Percentiles rank a stretch among this genome's conserved stretches.
Conservation (phyloP, 2,888 invertebrate species). For the Polyommatus iphigenia region DNA sequence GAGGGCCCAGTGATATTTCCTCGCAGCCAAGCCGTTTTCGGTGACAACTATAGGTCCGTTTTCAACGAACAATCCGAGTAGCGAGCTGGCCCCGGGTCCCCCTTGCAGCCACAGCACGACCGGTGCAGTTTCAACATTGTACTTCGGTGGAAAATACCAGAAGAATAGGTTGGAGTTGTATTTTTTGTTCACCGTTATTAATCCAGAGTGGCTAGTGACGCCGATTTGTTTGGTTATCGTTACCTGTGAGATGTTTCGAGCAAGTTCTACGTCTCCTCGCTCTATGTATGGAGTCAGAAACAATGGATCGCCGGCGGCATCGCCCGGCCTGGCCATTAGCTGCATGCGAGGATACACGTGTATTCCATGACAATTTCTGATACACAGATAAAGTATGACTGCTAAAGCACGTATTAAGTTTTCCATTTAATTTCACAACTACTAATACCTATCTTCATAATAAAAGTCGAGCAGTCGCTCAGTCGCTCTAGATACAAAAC, state of each 20-base stretch:
- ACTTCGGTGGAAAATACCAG: conserved; percentile 83
- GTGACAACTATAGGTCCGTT: conserved; percentile 79
- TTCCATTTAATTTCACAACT: neutral
- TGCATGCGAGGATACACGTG: conserved; percentile 60
- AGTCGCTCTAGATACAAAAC: neutral
- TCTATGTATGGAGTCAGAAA: conserved; percentile 81
- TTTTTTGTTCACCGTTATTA: conserved; percentile 80
- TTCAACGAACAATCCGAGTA: conserved; percentile 80
- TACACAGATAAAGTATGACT: neutral
- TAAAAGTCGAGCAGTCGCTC: neutral
- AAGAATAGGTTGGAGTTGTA: conserved; percentile 82
- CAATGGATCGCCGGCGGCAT: conserved; percentile 67
- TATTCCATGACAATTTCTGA: neutral
- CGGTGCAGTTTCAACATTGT: conserved; percentile 63
- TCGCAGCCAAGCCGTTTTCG: conserved; percentile 55
- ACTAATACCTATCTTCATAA: neutral
- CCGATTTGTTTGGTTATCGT: conserved; percentile 59
- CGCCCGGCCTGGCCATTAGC: conserved; percentile 46
- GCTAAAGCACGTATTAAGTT: conserved; percentile 10
- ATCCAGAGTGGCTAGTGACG: conserved; percentile 81
- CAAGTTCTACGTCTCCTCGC: conserved; percentile 70
- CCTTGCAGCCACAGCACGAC: conserved; percentile 81
- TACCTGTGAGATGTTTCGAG: conserved; percentile 64
- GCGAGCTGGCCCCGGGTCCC: conserved; percentile 78
- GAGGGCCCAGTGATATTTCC: conserved; percentile 80